A percentile compares a stretch with the other conserved stretches of the same genome.
phyloP scores from a whole-genome alignment of 64 coral and sea anemone genomes.

The Platygyra sinensis region DNA sequence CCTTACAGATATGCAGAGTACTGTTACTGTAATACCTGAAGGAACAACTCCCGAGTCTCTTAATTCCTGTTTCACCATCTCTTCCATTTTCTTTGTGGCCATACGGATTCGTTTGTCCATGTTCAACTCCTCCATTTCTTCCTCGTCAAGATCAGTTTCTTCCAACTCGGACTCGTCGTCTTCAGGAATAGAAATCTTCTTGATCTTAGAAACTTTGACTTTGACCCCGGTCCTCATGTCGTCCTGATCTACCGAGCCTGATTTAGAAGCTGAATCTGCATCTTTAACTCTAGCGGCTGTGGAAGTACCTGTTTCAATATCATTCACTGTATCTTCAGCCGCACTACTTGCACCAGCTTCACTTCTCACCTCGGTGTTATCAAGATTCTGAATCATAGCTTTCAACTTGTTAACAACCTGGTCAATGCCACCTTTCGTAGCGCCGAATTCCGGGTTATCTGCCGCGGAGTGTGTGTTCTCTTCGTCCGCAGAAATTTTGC shows the following conservation, averaged over 20 bases:
- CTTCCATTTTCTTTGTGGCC: conserved; percentile 85
- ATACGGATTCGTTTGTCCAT: conserved; percentile 59
- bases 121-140: conserved; percentile 52
- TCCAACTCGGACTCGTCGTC: conserved; percentile 29
- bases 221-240: conserved; percentile 24
- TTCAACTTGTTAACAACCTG: conserved; percentile 73
- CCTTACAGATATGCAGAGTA: too few species aligned
- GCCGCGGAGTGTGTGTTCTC: background rate
- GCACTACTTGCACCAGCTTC: background rate
- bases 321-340: background rate
- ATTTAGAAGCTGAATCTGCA: conserved; percentile 1
- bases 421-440: conserved; percentile 54
- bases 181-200: conserved; percentile 42
- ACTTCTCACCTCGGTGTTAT: background rate
- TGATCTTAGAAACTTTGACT: conserved; percentile 67
- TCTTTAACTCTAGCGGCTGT: background rate
- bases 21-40: conserved; percentile 46
- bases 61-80: conserved; percentile 80
- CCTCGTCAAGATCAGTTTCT: conserved; percentile 23
- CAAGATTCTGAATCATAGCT: conserved; percentile 62
- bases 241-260: background rate
- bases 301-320: background rate
- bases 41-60: conserved; percentile 77
- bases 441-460: background rate
- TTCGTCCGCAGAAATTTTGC: conserved; percentile 22